Conservation (phyloP, 2,888 invertebrate species). For the Encarsia formosa region DNA sequence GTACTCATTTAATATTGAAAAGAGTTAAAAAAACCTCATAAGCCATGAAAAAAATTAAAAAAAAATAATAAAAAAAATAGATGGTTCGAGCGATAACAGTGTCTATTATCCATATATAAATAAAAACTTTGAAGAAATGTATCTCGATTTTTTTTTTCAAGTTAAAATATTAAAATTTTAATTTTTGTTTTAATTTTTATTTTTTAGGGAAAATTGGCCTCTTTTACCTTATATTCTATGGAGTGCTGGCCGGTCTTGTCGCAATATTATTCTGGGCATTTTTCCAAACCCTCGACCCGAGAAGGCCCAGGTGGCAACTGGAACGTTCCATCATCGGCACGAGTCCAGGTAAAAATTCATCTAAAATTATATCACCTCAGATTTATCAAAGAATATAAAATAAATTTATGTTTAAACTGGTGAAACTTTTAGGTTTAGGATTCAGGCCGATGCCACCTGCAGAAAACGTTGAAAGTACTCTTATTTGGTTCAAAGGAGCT, state of each 20-base stretch:
- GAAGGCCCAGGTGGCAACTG: constrained; percentile 85
- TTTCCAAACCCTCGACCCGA: constrained; percentile 83
- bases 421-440: constrained; percentile 68
- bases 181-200: neutral
- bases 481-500: constrained; percentile 91
- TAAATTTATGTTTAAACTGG: neutral
- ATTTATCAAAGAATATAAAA: neutral
- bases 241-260: constrained; percentile 85
- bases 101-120: too few relatives aligned
- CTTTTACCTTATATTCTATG: constrained; percentile 95
- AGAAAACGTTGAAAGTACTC: constrained; percentile 84
- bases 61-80: too few relatives aligned
- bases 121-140: too few relatives aligned
- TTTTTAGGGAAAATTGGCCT: constrained; percentile 82
- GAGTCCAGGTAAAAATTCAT: constrained; percentile 69
- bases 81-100: too few relatives aligned
- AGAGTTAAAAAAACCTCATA: too few relatives aligned
- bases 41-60: too few relatives aligned
- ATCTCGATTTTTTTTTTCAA: too few relatives aligned
- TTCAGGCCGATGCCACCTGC: constrained; percentile 88
- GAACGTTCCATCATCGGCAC: constrained; percentile 85
- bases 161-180: too few relatives aligned
- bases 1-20: too few relatives aligned
- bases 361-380: neutral
- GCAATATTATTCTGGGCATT: constrained; percentile 94